Conservation (phyloP, 2,797 vertebrate species). For the Manis javanica region DNA sequence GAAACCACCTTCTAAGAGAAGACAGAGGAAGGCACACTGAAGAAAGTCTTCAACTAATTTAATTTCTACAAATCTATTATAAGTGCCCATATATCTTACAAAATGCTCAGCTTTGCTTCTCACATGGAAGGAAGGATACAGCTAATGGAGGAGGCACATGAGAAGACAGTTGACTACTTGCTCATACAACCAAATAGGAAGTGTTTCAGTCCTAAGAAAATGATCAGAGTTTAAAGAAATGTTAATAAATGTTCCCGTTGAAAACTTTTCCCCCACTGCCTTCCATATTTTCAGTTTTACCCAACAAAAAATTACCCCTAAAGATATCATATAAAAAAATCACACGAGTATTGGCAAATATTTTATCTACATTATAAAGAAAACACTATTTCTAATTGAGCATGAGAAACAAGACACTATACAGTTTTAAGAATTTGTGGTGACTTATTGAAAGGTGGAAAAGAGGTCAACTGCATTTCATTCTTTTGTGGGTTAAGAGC, state of each 20-base stretch:
- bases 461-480: background rate
- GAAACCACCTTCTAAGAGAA: slow-evolving; percentile 3
- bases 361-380: background rate
- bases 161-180: background rate
- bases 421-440: too few relatives aligned
- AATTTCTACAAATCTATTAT: background rate
- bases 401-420: background rate
- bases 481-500: background rate
- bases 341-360: background rate
- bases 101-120: background rate
- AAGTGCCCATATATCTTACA: background rate
- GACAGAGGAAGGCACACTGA: background rate
- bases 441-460: background rate
- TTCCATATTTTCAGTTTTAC: background rate
- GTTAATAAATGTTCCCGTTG: background rate
- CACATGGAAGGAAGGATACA: background rate
- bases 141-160: background rate
- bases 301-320: background rate
- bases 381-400: slow-evolving; percentile 30
- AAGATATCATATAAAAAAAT: background rate
- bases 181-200: background rate
- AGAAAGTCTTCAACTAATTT: background rate
- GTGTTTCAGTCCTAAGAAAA: background rate
- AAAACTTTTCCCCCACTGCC: background rate
- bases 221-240: background rate